Conservation (phyloP, 2,113 vertebrate genomes). For the Terrapene triunguis region DNA sequence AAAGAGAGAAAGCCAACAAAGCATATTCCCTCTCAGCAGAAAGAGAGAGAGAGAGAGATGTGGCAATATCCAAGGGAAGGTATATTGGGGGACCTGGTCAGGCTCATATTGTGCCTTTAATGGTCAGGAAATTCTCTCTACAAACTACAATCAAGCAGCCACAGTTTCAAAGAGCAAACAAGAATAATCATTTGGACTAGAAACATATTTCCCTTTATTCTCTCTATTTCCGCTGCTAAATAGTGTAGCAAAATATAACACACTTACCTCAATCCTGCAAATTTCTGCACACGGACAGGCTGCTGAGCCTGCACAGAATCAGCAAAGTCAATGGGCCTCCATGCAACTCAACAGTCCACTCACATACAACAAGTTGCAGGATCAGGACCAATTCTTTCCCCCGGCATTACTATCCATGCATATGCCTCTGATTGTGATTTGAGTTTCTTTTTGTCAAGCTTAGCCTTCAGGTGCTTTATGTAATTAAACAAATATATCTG, state of each 20-base stretch:
- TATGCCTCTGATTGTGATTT: no score
- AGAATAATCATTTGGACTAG: background rate
- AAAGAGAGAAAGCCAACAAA: no score
- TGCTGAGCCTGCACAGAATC: rapidly evolving
- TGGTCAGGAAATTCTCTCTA: background rate
- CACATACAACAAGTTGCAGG: no score
- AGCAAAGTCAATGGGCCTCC: background rate
- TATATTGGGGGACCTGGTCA: background rate
- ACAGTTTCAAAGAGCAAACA: background rate
- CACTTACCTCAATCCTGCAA: background rate
- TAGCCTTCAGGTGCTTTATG: no score
- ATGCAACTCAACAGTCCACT: no score
- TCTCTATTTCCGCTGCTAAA: background rate
- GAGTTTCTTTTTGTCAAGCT: no score
- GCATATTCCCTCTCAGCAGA: no score
- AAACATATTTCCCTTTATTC: background rate
- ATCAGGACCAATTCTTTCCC: no score
- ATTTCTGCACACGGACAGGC: background rate
- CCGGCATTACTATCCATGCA: no score
- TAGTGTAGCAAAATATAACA: rapidly evolving
- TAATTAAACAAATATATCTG: background rate
- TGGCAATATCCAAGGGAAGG: background rate
- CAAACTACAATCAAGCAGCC: background rate
- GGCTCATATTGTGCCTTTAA: background rate
- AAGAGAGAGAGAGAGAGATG: background rate